phyloP scores from a whole-genome alignment of 2,888 invertebrate genomes.

The Caenorhabditis sp. region DNA sequence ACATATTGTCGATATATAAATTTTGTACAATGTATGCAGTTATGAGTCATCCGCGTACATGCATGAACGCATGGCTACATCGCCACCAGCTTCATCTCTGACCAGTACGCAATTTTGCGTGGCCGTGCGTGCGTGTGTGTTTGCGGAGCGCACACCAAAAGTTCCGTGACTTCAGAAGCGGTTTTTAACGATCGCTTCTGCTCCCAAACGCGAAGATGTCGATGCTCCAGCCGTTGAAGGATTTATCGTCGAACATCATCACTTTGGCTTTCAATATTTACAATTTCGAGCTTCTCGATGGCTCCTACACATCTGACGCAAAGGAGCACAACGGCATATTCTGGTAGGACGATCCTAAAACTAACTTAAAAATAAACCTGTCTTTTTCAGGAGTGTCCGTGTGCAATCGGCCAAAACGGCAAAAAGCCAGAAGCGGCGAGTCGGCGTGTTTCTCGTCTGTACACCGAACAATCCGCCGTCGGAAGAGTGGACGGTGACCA shows the following conservation, averaged over 20 bases:
- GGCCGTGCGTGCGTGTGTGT: not conserved
- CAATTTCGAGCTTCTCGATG: conserved; percentile 41
- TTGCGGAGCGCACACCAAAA: conserved; percentile 2
- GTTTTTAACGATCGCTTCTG: not conserved
- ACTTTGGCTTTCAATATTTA: conserved; percentile 25
- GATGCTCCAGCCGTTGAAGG: conserved; percentile 27
- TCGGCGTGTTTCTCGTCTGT: conserved; percentile 23
- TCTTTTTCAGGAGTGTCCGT: conserved; percentile 27
- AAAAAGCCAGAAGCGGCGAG: conserved; percentile 15
- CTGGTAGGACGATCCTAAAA: conserved; percentile 2
- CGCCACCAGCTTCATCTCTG: no score
- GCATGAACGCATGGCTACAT: no score
- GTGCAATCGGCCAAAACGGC: conserved; percentile 25
- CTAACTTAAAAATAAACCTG: not conserved
- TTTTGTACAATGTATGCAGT: no score
- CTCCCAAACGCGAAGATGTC: not conserved
- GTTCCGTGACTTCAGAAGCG: not conserved
- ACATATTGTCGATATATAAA: no score
- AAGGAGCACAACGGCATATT: conserved; percentile 19
- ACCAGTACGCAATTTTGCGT: conserved; percentile 7
- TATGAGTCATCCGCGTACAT: no score
- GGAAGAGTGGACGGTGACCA: conserved; percentile 7
- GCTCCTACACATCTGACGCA: conserved; percentile 22
- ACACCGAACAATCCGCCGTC: conserved; percentile 9
- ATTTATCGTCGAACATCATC: conserved; percentile 31